Evolutionary conservation across 2,888 invertebrate species (phyloP), one percentile per base, ranked within the genome.

Genomic region (Cheilosia scutellata): DNA sequence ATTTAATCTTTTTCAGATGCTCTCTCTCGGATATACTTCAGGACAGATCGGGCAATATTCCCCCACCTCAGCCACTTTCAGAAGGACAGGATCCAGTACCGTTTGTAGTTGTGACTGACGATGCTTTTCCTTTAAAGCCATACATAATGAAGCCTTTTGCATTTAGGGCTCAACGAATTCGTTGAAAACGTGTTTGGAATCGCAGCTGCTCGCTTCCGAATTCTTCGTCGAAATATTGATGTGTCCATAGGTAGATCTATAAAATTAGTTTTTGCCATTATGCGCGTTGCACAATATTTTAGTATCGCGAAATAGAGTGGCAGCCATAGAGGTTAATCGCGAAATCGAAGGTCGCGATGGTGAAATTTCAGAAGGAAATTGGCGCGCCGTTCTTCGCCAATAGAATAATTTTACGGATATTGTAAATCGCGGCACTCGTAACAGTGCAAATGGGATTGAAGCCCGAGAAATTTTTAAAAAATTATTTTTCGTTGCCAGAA

Each of bases 81-180:
- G 53, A 66, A n/a, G 44, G 49, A 66, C 51, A 68, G 11, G 37
- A 27, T 11, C 62, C 78, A 62, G 58, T 70, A 31, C 53, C 62
- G 42, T 70, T 70, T 63, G 78, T 78, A 16, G 55, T 71, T 29
- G 68, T 62, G 33, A 63, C 70, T 62, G 63, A 62, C 70, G 47
- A 78, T 47, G 53, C 70, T 42, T 78, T 78, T 16, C 62, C 68
- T 5, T 58, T 77, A 55, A 60, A 70, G 49, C 47, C 70, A 37
- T 70, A 77, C 25, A 6, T 77, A 51, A 31, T 70, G 68, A 77
- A 68, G 33, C 77, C 70, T 49, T 77, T 58, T 33, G 42, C 37
- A 40, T 77, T 37, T 53, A 11, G 58, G 25, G 51, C 66, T 58
- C 58, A 49, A 62, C 33, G 20, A 20, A 20, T 20, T 20, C n/a